Conservation (phyloP, 2,888 invertebrate species). For the Drosophila acutilabella region DNA sequence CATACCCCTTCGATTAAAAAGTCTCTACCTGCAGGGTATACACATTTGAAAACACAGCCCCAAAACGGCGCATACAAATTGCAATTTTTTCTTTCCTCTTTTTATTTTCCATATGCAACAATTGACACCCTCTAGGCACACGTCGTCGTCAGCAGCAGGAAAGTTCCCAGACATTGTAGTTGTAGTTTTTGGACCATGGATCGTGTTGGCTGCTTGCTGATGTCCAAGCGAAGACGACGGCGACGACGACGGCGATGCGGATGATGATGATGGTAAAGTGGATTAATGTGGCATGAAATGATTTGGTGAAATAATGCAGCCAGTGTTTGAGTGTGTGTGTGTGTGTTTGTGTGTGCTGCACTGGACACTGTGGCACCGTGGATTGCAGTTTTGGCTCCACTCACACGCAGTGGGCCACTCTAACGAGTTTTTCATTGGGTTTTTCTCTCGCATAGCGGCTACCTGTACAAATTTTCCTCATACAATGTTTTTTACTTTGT, state of each 20-base stretch:
- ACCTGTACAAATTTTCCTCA: conserved; percentile 63
- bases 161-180: conserved; percentile 68
- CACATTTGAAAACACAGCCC: conserved; percentile 37
- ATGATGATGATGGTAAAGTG: conserved; percentile 64
- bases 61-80: conserved; percentile 71
- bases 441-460: conserved; percentile 56
- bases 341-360: conserved; percentile 31
- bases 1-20: not conserved
- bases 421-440: conserved; percentile 72
- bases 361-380: conserved; percentile 41
- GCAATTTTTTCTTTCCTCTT: conserved; percentile 35
- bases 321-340: conserved; percentile 28
- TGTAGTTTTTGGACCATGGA: conserved; percentile 35
- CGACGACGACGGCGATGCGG: conserved; percentile 34
- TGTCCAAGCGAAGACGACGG: conserved; percentile 58
- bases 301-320: conserved; percentile 63
- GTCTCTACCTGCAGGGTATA: conserved; percentile 19
- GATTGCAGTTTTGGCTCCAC: conserved; percentile 36
- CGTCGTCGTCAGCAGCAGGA: conserved; percentile 66
- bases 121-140: conserved; percentile 83
- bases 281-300: conserved; percentile 67
- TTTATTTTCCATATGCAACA: conserved; percentile 75
- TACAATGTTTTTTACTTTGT: conserved; percentile 50
- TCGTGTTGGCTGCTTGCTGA: conserved; percentile 58
- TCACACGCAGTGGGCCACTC: conserved; percentile 74